phyloP scores from a whole-genome alignment of 2,113 vertebrate species.

The Euleptes europaea region DNA sequence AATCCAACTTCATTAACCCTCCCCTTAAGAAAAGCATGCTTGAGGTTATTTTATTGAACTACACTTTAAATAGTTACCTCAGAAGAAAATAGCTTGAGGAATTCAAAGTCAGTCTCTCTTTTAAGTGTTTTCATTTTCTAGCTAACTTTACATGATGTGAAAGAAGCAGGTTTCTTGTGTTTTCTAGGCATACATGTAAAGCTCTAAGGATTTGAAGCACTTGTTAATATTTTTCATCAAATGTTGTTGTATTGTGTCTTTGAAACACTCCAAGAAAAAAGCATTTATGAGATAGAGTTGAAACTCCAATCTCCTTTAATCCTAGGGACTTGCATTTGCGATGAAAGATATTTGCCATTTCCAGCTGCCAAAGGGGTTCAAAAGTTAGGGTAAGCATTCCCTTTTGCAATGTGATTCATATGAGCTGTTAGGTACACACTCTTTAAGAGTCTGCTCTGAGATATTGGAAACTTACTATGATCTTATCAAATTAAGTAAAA shows the following conservation, averaged over 20 bases:
- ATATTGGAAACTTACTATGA: not conserved
- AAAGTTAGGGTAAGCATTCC: not conserved
- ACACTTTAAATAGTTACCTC: not conserved
- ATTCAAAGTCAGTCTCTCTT: not conserved
- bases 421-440: not conserved
- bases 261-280: not conserved
- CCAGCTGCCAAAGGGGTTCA: not conserved
- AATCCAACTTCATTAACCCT: no score
- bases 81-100: constrained; percentile 8
- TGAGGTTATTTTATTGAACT: not conserved
- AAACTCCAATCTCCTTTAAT: constrained; percentile 5
- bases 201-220: not conserved
- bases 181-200: not conserved
- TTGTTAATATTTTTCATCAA: not conserved
- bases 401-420: not conserved
- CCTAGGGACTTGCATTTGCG: constrained; percentile 14
- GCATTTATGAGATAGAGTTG: not conserved
- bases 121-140: constrained; percentile 19
- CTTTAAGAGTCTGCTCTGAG: not conserved
- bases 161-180: not conserved
- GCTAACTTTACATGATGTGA: constrained; percentile 10
- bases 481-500: not conserved
- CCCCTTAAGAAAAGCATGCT: no score
- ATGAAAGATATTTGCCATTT: not conserved
- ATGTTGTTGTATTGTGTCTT: not conserved